These are phyloP conservation scores for Nebria brevicollis DNA, from an alignment of 2,888 invertebrate species.

Conservation along the genomic window DNA sequence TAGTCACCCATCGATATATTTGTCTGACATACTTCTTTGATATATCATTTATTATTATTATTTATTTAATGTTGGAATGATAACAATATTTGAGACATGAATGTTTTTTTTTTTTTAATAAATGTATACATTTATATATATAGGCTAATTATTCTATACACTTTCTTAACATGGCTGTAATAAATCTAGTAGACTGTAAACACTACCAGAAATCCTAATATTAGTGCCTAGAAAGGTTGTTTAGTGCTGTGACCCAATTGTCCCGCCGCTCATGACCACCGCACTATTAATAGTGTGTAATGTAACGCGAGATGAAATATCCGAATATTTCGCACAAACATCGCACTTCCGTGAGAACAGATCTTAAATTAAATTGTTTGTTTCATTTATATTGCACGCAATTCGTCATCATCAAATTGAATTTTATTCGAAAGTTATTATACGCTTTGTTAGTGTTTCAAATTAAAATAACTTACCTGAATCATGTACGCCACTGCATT, in stretches of 20 bases:
- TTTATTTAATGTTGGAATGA: background rate
- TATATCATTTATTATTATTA: background rate
- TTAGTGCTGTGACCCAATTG: no score
- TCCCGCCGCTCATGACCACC: no score
- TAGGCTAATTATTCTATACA: no score
- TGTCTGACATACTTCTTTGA: background rate
- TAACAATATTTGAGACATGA: background rate
- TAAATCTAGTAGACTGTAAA: no score
- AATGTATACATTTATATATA: background rate
- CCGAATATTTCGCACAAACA: no score
- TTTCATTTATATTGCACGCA: no score
- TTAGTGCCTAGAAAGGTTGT: no score
- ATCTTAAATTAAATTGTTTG: no score
- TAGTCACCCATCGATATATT: background rate
- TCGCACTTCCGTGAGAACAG: no score
- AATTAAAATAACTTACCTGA: slow-evolving; percentile 53
- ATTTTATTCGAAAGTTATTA: background rate
- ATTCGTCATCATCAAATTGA: background rate
- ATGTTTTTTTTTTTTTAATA: background rate
- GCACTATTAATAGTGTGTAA: no score
- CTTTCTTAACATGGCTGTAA: background rate
- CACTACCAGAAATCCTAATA: no score
- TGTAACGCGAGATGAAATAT: no score
- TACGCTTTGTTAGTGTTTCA: slow-evolving; percentile 9
- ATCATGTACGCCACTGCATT: slow-evolving; percentile 61